Base-by-base conservation (phyloP, 2,888 invertebrate genomes). In the Meloe dianella region DNA sequence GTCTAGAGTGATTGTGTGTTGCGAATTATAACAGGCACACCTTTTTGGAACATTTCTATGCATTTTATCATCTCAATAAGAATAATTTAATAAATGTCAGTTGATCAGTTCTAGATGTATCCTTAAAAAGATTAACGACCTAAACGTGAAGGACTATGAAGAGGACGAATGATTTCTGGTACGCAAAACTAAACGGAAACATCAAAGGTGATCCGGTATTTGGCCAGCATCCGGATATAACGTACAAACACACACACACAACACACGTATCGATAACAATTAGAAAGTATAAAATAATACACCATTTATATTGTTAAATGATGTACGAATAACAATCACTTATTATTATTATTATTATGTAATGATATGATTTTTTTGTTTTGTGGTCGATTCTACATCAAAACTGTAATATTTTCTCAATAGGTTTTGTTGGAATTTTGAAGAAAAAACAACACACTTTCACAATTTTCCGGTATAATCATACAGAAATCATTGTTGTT, bases 351-450 rank as follows among this genome's bases (percentile, higher is more conserved):
- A 20, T 47, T 47, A 1, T 47, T 47, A 47, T 47, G 20, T 20
- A 47, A 47, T 7, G 10, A 47, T 10, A 20, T 6, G 47, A 47
- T 47, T 47, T 47, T n/a, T n/a, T n/a, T n/a, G 20, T 20, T 20
- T 47, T 20, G 41, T 41, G 57, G 61, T 57, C 29, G 67, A 64
- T 70, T 64, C 22, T 41, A 67, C 66, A 54, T 56, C 64, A 65
- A 62, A 57, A 59, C 56, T 68, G 60, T 62, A 38, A 54, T 59
- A 32, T 32, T 32, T 32, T 32, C 32, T 27, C 4, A 35, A 35
- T 12, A 12, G 12, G 14, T 4, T 38, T 12, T 41, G n/a, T 3
- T n/a, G 7, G 17, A 41, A 41, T n/a, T 41, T 1, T n/a, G 2
- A 12, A n/a, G 1, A 2, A 17, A 41, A 41, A 41, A 2, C 17